These are phyloP conservation scores for Herpailurus yagouaroundi DNA, from an alignment of 2,113 vertebrate genomes.

Conservation along the genomic window DNA sequence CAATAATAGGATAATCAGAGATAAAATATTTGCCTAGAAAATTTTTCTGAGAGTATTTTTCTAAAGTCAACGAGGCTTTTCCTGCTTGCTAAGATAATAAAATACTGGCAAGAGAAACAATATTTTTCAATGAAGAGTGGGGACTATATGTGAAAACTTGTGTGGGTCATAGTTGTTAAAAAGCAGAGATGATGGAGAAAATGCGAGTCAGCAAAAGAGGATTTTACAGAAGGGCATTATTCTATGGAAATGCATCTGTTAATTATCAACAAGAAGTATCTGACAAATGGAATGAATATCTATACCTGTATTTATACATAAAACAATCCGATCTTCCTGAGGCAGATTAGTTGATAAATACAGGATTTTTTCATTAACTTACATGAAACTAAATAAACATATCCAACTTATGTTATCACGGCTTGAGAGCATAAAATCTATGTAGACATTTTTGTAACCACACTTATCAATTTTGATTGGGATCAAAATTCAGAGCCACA, in stretches of 20 bases:
- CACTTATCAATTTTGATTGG: slow-evolving; percentile 6
- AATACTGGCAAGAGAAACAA: neutral
- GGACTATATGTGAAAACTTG: neutral
- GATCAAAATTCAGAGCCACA: slow-evolving; percentile 39
- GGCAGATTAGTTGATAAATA: neutral
- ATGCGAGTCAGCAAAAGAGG: neutral
- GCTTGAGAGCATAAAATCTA: slow-evolving; percentile 56
- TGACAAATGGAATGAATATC: neutral
- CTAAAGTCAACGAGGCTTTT: neutral
- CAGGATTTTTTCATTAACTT: neutral
- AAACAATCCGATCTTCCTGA: slow-evolving; percentile 25
- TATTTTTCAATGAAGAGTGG: neutral
- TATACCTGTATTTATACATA: neutral
- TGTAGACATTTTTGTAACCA: neutral
- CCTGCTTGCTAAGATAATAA: slow-evolving; percentile 37
- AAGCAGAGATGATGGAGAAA: neutral
- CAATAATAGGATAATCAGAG: neutral
- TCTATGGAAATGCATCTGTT: neutral
- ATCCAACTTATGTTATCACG: neutral
- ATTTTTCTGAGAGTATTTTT: neutral
- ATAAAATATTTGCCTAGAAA: slow-evolving; percentile 47
- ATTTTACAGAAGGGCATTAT: neutral
- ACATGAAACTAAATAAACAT: slow-evolving; percentile 39
- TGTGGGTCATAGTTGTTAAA: neutral
- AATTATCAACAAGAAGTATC: slow-evolving; percentile 34